Evolutionary conservation across 2,113 vertebrate genomes (phyloP).

Genomic region (Neodontobutis hainanensis): DNA sequence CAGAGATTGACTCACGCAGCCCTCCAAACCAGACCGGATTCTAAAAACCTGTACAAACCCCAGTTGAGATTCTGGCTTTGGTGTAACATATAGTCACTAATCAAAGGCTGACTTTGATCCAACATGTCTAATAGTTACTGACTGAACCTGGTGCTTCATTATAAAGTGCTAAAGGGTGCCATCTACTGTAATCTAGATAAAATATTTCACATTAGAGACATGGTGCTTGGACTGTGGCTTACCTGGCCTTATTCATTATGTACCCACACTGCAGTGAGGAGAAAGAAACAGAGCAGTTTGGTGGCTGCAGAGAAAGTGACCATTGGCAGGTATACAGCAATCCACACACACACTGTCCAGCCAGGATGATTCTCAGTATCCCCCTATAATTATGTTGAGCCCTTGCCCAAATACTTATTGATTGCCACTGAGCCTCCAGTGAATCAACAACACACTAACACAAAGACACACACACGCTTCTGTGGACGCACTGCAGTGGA

Average conservation of each 20-base stretch:
- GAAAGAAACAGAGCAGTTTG: slow-evolving; percentile 5
- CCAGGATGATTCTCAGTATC: slow-evolving; percentile 60
- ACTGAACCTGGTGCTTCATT: too few species aligned
- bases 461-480: slow-evolving; percentile 4
- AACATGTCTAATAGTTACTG: too few species aligned
- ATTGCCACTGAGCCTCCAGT: slow-evolving; percentile 58
- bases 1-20: too few species aligned
- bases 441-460: slow-evolving; percentile 40
- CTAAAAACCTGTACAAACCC: background rate
- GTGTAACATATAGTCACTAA: too few species aligned
- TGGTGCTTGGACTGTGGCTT: background rate
- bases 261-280: slow-evolving; percentile 9
- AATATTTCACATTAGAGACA: background rate
- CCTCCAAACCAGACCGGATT: too few species aligned
- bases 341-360: slow-evolving; percentile 33
- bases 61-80: background rate
- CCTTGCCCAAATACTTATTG: slow-evolving; percentile 72
- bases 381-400: slow-evolving; percentile 72
- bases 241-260: slow-evolving; percentile 8
- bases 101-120: too few species aligned
- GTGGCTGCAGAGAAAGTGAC: slow-evolving; percentile 16
- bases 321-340: slow-evolving; percentile 16
- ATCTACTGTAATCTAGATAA: too few species aligned
- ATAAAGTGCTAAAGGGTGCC: too few species aligned
- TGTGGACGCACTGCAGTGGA: slow-evolving; percentile 38